phyloP scores from a whole-genome alignment of 2,888 invertebrate species.

The Onchidella celtica region DNA sequence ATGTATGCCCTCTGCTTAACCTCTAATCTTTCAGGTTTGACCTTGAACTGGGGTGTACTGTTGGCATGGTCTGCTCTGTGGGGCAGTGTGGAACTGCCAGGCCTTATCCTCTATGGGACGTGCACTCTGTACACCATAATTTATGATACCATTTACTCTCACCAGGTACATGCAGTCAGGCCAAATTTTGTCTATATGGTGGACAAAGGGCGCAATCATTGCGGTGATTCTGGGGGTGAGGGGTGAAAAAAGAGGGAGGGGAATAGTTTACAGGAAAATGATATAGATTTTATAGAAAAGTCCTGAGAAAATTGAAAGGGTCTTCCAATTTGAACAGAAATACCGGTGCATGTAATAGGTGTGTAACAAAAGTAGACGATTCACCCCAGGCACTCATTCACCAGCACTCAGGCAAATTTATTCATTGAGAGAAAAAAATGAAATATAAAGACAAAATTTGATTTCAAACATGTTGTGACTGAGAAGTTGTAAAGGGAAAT shows the following conservation, averaged over 20 bases:
- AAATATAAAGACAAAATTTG: no score
- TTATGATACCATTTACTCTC: conserved; percentile 77
- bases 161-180: conserved; percentile 70
- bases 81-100: conserved; percentile 67
- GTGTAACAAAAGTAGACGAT: no score
- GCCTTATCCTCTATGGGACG: conserved; percentile 75
- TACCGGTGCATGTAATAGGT: no score
- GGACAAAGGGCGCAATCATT: not conserved
- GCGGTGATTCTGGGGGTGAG: not conserved
- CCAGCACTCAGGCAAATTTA: no score
- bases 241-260: not conserved
- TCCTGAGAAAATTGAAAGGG: no score
- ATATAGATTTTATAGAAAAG: not conserved
- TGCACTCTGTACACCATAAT: conserved; percentile 72
- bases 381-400: no score
- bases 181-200: not conserved
- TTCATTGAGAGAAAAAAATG: no score
- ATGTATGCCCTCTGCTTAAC: no score
- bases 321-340: no score
- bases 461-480: no score
- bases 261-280: not conserved
- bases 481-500: no score
- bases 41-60: conserved; percentile 81
- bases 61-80: conserved; percentile 79
- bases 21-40: conserved; percentile 72